These are phyloP conservation scores for Dioctria rufipes DNA, from an alignment of 2,888 invertebrate species.

Conservation along the genomic window DNA sequence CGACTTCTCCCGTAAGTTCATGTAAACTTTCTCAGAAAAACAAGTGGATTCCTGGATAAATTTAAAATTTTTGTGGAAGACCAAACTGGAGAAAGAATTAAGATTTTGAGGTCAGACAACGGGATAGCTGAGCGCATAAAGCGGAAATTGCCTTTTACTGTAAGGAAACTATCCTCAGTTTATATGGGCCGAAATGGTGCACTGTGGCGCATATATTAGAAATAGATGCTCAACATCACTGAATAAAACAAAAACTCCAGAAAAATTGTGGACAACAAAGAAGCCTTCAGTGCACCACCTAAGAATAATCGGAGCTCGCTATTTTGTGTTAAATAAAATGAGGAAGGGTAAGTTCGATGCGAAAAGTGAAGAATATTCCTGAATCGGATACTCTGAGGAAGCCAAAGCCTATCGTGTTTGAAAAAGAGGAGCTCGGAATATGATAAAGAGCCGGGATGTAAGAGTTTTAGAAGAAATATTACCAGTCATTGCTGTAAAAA, in stretches of 20 bases:
- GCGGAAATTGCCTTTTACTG: conserved; percentile 30
- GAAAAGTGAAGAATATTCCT: conserved; percentile 33
- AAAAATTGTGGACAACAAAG: conserved; percentile 54
- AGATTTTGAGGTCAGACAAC: conserved; percentile 55
- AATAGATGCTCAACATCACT: conserved; percentile 59
- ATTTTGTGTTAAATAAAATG: background rate
- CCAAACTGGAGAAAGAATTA: conserved; percentile 54
- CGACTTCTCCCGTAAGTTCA: conserved; percentile 16
- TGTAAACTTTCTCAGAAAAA: conserved; percentile 52
- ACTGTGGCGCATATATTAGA: conserved; percentile 59
- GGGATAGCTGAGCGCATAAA: background rate
- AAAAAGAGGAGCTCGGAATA: background rate
- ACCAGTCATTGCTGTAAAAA: too few relatives aligned
- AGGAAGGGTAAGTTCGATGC: background rate
- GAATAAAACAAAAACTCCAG: conserved; percentile 57
- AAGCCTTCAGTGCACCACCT: background rate
- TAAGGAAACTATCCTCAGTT: conserved; percentile 56
- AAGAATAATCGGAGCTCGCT: background rate
- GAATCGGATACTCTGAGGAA: conserved; percentile 6
- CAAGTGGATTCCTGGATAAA: conserved; percentile 54
- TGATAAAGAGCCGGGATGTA: background rate
- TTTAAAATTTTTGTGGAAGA: conserved; percentile 54
- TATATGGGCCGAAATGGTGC: conserved; percentile 60
- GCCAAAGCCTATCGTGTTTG: background rate
- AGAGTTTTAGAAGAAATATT: background rate